A percentile compares a stretch with the other conserved stretches of the same genome.
These are phyloP conservation scores for Nyctereutes procyonoides DNA, from an alignment of 2,113 vertebrate genomes.

Conservation along the genomic window DNA sequence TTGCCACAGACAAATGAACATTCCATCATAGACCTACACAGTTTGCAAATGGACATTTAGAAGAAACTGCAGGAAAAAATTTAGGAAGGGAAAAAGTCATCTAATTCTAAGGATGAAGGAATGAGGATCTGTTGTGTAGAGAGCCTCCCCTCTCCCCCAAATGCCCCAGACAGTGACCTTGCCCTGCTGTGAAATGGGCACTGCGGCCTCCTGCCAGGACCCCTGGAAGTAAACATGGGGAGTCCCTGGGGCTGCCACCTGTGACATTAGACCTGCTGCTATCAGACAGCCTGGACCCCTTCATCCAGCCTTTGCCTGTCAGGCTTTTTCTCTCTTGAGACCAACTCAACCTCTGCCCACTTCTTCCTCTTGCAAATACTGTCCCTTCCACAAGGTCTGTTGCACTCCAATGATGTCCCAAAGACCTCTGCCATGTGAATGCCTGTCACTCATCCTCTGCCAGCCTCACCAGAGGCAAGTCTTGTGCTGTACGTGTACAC, in stretches of 20 bases:
- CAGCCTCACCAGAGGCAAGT: not conserved
- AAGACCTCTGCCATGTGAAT: not conserved
- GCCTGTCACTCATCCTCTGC: not conserved
- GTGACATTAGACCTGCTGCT: not conserved
- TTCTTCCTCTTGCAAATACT: not conserved
- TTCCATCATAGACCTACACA: not conserved
- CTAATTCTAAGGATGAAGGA: not conserved
- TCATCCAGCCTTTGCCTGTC: not conserved
- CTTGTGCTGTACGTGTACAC: fast-evolving
- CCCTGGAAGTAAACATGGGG: fast-evolving
- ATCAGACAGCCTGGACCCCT: not conserved
- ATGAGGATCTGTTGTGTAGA: not conserved
- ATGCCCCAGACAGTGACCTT: not conserved
- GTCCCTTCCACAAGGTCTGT: not conserved
- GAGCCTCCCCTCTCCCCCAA: not conserved
- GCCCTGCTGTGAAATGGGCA: not conserved
- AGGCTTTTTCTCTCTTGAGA: not conserved
- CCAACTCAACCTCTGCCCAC: not conserved
- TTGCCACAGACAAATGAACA: constrained; percentile 64
- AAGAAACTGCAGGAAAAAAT: not conserved
- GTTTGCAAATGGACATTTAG: not conserved
- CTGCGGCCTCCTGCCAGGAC: not conserved
- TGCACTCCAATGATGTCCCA: not conserved
- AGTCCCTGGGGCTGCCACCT: not conserved
- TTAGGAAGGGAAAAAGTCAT: not conserved